Conservation (phyloP, 2,888 invertebrate species). For the Brachylomia viminalis region DNA sequence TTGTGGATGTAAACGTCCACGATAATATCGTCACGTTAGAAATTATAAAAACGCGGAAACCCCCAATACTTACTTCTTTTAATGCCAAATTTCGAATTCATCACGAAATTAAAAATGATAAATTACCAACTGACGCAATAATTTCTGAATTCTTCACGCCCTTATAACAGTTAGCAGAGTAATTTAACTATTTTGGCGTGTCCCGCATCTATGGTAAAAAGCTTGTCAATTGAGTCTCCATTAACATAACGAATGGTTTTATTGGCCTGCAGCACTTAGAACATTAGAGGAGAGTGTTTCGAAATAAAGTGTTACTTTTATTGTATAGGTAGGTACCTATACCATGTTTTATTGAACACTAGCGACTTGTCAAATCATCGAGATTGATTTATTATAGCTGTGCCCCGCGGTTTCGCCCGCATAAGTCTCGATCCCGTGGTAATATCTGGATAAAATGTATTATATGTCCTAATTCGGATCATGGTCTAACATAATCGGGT, state of each 20-base stretch:
- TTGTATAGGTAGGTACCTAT: too few relatives aligned
- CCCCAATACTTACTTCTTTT: not conserved
- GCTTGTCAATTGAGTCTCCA: constrained; percentile 22
- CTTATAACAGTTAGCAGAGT: not conserved
- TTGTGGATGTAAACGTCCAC: not conserved
- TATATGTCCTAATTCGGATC: too few relatives aligned
- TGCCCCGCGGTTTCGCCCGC: too few relatives aligned
- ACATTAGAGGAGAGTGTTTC: not conserved
- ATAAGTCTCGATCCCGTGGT: too few relatives aligned
- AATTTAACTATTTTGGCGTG: constrained; percentile 14
- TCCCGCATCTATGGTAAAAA: constrained; percentile 31
- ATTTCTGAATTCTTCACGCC: constrained; percentile 19
- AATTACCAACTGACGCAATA: not conserved
- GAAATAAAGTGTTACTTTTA: not conserved
- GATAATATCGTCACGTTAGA: not conserved
- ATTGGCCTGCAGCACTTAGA: constrained; percentile 1
- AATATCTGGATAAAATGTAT: too few relatives aligned
- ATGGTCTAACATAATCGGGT: too few relatives aligned
- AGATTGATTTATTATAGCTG: too few relatives aligned
- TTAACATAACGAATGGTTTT: constrained; percentile 18
- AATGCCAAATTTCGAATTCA: not conserved
- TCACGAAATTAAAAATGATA: not conserved
- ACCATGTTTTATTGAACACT: not conserved
- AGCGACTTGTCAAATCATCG: not conserved
- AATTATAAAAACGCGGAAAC: not conserved